Base-by-base conservation (phyloP, 2,113 vertebrate species). In the Sander lucioperca region DNA sequence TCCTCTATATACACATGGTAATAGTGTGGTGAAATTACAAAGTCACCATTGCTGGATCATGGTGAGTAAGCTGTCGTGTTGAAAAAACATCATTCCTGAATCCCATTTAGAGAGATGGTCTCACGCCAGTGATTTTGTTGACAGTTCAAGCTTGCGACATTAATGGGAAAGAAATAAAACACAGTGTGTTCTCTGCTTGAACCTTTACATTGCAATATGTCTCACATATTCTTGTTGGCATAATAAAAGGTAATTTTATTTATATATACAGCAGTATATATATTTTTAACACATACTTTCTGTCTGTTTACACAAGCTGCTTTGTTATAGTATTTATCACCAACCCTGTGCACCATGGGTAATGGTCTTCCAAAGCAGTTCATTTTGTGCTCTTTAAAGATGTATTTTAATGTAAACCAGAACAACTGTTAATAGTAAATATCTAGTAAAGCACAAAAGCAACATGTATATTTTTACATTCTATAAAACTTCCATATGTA, bases 401-500 rank as follows among this genome's bases (percentile, higher is more conserved):
- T 36, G n/a, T n/a, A n/a, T n/a, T n/a, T n/a, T 7, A 19, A 6
- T 78, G 25, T 51, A 57, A 75, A 69, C 27, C 23, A 68, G 47
- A 65, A 54, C 68, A 36, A 73, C 43, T 77, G n/a, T 21, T 68
- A 12, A 62, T 54, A 19, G 45, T 45, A 74, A 79, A 80, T 10
- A 25, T 13, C 15, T 39, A 33, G 23, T 68, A 18, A 67, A 66
- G 57, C 56, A 63, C 65, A 74, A 74, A 33, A 77, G 47, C 33
- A 89, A 54, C 62, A 84, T 84, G 50, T 65, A 27, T 36, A 76
- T 72, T 74, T 61, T 61, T 69, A 39, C 36, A 71, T 58, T 75
- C 23, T 39, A 48, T 79, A 69, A 53, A 85, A 61, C 72, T 16
- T 89, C 43, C 77, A 75, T 85, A 82, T 86, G 78, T 63, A 77